Percentiles rank a stretch among this genome's conserved stretches.
phyloP scores from a whole-genome alignment of 2,797 vertebrate genomes.

The Chloroceryle amazona region DNA sequence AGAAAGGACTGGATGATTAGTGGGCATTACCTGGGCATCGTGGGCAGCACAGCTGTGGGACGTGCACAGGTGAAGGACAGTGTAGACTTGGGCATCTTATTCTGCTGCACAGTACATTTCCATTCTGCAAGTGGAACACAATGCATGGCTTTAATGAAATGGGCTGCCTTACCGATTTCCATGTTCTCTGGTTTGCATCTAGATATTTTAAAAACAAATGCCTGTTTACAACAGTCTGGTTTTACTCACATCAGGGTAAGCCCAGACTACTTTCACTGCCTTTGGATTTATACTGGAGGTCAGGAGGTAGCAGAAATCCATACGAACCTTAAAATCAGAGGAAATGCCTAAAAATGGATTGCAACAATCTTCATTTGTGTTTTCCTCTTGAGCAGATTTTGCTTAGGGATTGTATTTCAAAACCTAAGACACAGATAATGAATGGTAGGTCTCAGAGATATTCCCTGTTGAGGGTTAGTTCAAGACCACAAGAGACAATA shows the following conservation, averaged over 20 bases:
- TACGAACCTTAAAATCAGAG: background rate
- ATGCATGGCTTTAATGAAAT: background rate
- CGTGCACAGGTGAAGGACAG: slow-evolving; percentile 81
- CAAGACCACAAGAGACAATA: slow-evolving; percentile 45
- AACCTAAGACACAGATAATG: slow-evolving; percentile 28
- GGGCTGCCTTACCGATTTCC: background rate
- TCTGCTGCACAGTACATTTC: slow-evolving; percentile 85
- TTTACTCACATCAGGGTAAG: background rate
- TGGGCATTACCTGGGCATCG: slow-evolving; percentile 83
- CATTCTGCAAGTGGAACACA: slow-evolving; percentile 77
- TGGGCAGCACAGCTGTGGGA: slow-evolving; percentile 86
- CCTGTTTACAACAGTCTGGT: background rate
- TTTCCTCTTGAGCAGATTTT: slow-evolving; percentile 17
- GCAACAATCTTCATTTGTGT: background rate
- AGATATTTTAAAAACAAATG: background rate
- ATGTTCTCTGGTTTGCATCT: background rate
- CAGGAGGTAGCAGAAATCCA: background rate
- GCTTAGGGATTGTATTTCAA: slow-evolving; percentile 22
- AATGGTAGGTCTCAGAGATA: slow-evolving; percentile 38
- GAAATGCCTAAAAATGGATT: background rate
- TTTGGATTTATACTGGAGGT: background rate
- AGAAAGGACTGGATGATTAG: background rate
- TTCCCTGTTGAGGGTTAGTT: slow-evolving; percentile 38
- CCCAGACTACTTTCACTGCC: background rate
- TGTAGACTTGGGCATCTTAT: slow-evolving; percentile 84